Percentiles rank a stretch among this genome's conserved stretches.
phyloP scores from a whole-genome alignment of 1,140 invertebrate genomes.

The Meloidogyne exigua region DNA sequence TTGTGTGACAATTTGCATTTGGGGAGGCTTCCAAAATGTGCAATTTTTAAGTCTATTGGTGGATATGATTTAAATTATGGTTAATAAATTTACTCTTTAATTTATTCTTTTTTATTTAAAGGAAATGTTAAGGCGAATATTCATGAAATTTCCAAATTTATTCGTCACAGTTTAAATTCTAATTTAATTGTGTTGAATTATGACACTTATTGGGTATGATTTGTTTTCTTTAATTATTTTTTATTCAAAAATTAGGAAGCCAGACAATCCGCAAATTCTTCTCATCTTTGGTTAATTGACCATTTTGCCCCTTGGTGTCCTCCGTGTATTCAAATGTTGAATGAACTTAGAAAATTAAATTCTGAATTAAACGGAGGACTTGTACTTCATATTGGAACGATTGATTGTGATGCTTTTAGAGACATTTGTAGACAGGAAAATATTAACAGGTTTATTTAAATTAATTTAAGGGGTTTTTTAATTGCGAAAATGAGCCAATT shows the following conservation, averaged over 20 bases:
- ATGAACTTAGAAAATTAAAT: conserved; percentile 74
- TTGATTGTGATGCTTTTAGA: conserved; percentile 68
- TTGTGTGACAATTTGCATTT: conserved; percentile 68
- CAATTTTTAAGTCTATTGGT: conserved; percentile 73
- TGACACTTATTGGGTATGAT: conserved; percentile 11
- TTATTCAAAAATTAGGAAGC: conserved; percentile 56
- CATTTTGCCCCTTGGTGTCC: conserved; percentile 81
- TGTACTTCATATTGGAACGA: conserved; percentile 70
- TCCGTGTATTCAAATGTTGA: conserved; percentile 75
- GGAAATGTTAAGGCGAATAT: conserved; percentile 65
- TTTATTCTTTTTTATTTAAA: neutral
- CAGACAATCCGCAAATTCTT: neutral
- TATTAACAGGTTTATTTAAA: conserved; percentile 42
- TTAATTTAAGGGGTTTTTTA: neutral
- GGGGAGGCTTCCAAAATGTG: conserved; percentile 72
- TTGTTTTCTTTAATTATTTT: conserved; percentile 70
- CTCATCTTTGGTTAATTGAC: conserved; percentile 73
- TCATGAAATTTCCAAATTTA: conserved; percentile 73
- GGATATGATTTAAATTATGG: conserved; percentile 75
- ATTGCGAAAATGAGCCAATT: neutral
- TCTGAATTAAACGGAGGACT: conserved; percentile 45
- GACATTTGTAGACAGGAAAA: conserved; percentile 64
- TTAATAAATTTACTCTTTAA: neutral
- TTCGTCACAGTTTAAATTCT: conserved; percentile 70
- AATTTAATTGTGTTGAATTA: conserved; percentile 65